These are phyloP conservation scores for Plutomurus gul DNA, from an alignment of 1,140 invertebrate species.

Conservation along the genomic window DNA sequence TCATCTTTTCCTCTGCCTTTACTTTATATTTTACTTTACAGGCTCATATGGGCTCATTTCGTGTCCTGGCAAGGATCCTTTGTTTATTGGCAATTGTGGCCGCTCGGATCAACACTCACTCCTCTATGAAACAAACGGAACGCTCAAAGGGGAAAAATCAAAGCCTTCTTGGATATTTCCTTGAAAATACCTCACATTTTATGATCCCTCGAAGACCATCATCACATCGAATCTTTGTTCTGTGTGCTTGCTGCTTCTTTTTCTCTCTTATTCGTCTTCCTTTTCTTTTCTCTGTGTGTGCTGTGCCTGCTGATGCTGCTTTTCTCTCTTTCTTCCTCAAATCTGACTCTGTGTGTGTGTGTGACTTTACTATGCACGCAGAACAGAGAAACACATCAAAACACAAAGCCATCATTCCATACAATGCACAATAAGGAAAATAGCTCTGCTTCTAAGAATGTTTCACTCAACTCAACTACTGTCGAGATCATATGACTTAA, in stretches of 20 bases:
- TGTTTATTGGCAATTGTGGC: conserved; percentile 50
- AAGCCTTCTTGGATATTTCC: conserved; percentile 35
- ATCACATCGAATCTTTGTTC: conserved; percentile 15
- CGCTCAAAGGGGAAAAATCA: conserved; percentile 49
- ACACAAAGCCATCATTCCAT: conserved; percentile 11
- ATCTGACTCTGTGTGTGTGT: not conserved
- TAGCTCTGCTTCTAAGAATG: not conserved
- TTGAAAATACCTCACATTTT: conserved; percentile 48
- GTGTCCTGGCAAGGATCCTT: conserved; percentile 21
- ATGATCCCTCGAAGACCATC: conserved; percentile 46
- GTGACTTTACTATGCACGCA: not conserved
- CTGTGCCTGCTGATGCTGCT: not conserved
- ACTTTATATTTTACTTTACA: conserved; percentile 1
- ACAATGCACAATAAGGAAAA: conserved; percentile 14
- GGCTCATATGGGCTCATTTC: conserved; percentile 19
- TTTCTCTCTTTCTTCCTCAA: not conserved
- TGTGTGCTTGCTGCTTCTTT: too few species aligned
- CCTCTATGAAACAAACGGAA: conserved; percentile 33
- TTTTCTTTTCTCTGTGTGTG: not conserved
- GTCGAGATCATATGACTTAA: too few species aligned
- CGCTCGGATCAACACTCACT: conserved; percentile 18
- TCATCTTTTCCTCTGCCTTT: conserved; percentile 6
- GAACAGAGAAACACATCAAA: conserved; percentile 11
- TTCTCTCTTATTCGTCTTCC: not conserved
- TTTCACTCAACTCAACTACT: too few species aligned